phyloP scores from a whole-genome alignment of 2,113 vertebrate species.

The Boulengeromyrus knoepffleri region DNA sequence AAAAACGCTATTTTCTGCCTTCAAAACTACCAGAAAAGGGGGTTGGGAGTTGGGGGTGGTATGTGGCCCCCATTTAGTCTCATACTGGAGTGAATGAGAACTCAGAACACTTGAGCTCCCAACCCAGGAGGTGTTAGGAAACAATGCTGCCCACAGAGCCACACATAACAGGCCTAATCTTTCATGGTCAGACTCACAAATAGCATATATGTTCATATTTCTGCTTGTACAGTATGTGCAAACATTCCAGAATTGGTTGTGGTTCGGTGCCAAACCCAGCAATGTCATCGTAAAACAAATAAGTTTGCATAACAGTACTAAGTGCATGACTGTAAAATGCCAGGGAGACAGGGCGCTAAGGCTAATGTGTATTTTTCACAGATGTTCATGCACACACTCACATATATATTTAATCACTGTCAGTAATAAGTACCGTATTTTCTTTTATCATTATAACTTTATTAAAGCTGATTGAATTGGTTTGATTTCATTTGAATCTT shows the following conservation, averaged over 20 bases:
- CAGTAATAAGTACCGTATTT: neutral
- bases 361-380: neutral
- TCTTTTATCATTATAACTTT: neutral
- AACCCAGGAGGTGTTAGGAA: neutral
- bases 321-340: neutral
- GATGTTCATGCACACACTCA: neutral
- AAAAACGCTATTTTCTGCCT: neutral
- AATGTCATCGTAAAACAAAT: neutral
- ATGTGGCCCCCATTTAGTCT: neutral
- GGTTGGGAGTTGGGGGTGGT: neutral
- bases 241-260: neutral
- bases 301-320: neutral
- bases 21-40: neutral
- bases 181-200: neutral
- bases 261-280: neutral
- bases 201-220: neutral
- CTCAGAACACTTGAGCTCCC: neutral
- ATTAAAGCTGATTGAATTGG: neutral
- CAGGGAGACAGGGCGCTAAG: neutral
- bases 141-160: neutral
- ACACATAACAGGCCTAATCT: neutral
- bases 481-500: neutral
- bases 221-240: neutral
- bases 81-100: neutral
- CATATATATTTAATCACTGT: neutral